Evolutionary conservation across 2,113 vertebrate species (phyloP).

Genomic region (Ailurus styani): DNA sequence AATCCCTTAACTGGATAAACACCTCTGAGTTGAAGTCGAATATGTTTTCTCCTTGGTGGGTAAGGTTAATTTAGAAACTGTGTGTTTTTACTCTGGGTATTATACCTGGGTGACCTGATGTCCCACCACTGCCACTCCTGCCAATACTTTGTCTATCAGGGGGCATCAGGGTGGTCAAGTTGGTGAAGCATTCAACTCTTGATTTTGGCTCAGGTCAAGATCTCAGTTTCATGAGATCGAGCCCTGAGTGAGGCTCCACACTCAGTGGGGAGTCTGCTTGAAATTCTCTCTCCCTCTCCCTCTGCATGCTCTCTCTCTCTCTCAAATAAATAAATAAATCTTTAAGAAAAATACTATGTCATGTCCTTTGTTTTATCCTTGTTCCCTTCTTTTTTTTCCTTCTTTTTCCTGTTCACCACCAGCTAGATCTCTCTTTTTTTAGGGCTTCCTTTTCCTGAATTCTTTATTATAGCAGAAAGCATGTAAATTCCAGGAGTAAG

Average conservation of each 20-base stretch:
- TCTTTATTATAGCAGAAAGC: neutral
- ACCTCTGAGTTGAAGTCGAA: neutral
- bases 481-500: neutral
- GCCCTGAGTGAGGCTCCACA: neutral
- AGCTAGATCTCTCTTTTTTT: neutral
- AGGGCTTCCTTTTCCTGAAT: neutral
- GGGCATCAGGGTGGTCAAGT: neutral
- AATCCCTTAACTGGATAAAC: neutral
- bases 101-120: neutral
- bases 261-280: neutral
- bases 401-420: neutral
- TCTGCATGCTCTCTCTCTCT: neutral
- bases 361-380: neutral
- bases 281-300: neutral
- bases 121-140: neutral
- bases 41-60: neutral
- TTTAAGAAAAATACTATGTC: neutral
- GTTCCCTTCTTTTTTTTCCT: neutral
- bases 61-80: slow-evolving; percentile 15
- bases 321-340: neutral
- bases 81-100: neutral
- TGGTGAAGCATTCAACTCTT: neutral
- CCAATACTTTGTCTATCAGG: neutral
- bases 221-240: neutral
- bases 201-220: neutral